Conservation (phyloP, 2,113 vertebrate genomes). For the Mola mola region DNA sequence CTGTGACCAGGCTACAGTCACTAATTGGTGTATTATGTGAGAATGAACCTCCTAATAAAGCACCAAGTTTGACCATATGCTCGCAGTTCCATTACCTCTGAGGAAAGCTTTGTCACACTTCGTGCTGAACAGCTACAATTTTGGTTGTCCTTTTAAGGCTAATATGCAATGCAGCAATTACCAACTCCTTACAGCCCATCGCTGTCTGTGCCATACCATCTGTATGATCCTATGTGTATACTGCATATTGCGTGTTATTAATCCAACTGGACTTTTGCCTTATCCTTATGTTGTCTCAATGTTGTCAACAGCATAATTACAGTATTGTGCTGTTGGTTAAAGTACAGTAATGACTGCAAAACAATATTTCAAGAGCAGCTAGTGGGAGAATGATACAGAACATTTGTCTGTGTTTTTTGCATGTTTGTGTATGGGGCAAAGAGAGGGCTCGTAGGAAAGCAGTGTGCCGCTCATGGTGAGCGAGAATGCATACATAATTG, state of each 20-base stretch:
- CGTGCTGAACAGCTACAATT: constrained; percentile 54
- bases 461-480: constrained; percentile 23
- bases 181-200: constrained; percentile 47
- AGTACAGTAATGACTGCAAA: constrained; percentile 42
- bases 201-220: background rate
- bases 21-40: constrained; percentile 62
- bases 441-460: background rate
- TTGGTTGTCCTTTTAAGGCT: constrained; percentile 39
- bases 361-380: constrained; percentile 24
- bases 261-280: constrained; percentile 4
- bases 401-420: constrained; percentile 4
- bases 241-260: constrained; percentile 25
- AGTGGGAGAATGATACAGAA: constrained; percentile 28
- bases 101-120: constrained; percentile 57
- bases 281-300: constrained; percentile 1
- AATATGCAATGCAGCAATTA: constrained; percentile 35
- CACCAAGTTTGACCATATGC: constrained; percentile 35
- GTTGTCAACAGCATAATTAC: constrained; percentile 51
- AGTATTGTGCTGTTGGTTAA: constrained; percentile 22
- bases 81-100: constrained; percentile 33
- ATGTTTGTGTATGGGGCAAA: background rate
- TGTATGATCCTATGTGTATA: constrained; percentile 20
- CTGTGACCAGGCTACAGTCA: constrained; percentile 36
- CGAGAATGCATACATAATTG: constrained; percentile 39
- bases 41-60: constrained; percentile 65